A percentile compares a stretch with the other conserved stretches of the same genome.
phyloP scores from a whole-genome alignment of 2,113 vertebrate species.

The Alligator mississippiensis region DNA sequence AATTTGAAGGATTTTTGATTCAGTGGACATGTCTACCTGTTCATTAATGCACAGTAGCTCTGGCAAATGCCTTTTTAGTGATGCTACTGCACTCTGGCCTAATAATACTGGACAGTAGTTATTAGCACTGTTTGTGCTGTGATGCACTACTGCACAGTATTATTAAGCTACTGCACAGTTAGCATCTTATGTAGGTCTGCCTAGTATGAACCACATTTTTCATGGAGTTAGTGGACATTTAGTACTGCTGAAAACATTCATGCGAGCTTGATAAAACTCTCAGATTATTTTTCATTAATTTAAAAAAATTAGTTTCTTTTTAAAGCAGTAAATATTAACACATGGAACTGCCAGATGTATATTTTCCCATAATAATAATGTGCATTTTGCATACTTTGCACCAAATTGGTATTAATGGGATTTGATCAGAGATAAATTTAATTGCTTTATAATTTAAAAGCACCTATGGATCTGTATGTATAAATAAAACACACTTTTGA shows the following conservation, averaged over 20 bases:
- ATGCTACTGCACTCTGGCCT: too few relatives aligned
- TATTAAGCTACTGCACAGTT: too few relatives aligned
- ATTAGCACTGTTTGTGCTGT: too few relatives aligned
- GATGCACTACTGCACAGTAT: too few relatives aligned
- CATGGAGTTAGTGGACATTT: neutral
- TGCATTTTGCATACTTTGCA: neutral
- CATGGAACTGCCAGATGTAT: neutral
- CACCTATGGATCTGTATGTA: neutral
- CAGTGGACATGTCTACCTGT: too few relatives aligned
- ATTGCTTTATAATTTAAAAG: constrained; percentile 3
- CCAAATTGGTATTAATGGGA: neutral
- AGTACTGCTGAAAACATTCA: neutral
- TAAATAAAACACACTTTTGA: neutral
- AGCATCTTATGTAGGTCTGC: neutral
- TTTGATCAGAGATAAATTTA: neutral
- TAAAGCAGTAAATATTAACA: neutral
- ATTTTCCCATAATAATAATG: neutral
- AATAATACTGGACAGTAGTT: too few relatives aligned
- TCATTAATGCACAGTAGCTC: too few relatives aligned
- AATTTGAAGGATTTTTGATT: neutral
- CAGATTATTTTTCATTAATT: neutral
- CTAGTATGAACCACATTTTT: neutral
- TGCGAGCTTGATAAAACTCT: neutral
- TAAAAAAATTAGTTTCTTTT: neutral
- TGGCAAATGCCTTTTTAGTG: too few relatives aligned